Base-by-base conservation (phyloP, 2,797 vertebrate genomes). In the Macropodus opercularis region DNA sequence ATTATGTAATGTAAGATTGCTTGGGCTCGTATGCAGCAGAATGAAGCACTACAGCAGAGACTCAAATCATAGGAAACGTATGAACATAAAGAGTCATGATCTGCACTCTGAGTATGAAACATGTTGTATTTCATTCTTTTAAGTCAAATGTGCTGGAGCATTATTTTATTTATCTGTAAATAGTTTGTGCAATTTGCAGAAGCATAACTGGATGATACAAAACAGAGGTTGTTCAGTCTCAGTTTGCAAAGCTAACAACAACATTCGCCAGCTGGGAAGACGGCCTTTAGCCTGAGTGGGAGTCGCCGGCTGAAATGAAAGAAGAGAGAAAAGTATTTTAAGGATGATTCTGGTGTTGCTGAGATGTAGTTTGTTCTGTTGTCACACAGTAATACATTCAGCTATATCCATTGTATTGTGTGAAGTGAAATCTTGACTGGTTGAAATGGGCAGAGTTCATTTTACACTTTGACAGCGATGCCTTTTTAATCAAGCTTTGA, bases 201-300 rank as follows among this genome's bases (percentile, higher is more conserved):
- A 42, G 48, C 22, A 3, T 17, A 24, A n/a, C 38, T 51, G 44
- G 63, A 29, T 69, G 43, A 24, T 64, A 32, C 32, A 15, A 67
- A 76, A 75, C 71, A 72, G 55, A 62, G 58, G 56, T 77, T 53
- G 44, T 51, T 75, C 24, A 59, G 38, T 70, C 40, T 75, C 29
- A 23, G 8, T 52, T 44, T 54, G 49, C 61, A 74, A 77, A 84
- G 80, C 84, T 80, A 86, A 36, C 67, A 67, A 43, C 35, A 59
- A 57, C 35, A 42, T 66, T 65, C 18, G 42, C 79, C 80, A 82
- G 71, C 81, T 81, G 79, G 81, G 77, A 83, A 63, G 69, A 77
- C 80, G 80, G 56, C 81, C 84, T 87, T 79, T 83, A 73, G 58
- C 86, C 81, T 81, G 87, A 82, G 89, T 90, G 80, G 89, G 89